These are phyloP conservation scores for Micronycteris hirsuta DNA, from an alignment of 2,113 vertebrate genomes.

Conservation along the genomic window DNA sequence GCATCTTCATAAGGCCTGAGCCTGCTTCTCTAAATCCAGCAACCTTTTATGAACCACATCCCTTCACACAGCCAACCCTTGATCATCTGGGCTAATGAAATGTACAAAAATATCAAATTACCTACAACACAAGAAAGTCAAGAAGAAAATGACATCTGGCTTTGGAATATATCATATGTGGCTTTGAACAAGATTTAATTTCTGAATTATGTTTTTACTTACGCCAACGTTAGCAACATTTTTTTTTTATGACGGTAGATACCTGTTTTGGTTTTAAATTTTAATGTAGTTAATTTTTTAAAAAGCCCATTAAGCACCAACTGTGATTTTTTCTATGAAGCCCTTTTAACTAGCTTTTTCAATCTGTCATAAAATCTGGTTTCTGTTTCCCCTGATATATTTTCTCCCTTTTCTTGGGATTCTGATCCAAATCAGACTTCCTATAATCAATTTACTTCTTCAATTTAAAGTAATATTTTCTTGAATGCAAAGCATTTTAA, in stretches of 20 bases:
- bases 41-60: not conserved
- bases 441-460: constrained; percentile 35
- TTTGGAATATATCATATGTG: constrained; percentile 14
- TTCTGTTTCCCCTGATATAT: constrained; percentile 40
- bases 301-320: constrained; percentile 20
- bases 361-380: constrained; percentile 40
- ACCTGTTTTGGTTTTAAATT: constrained; percentile 37
- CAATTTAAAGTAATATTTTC: constrained; percentile 19
- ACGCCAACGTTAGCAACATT: constrained; percentile 33
- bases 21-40: not conserved
- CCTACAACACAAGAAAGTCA: not conserved
- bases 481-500: constrained; percentile 12
- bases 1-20: not conserved
- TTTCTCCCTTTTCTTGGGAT: constrained; percentile 14
- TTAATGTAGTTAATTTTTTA: not conserved
- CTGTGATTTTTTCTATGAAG: not conserved
- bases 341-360: not conserved
- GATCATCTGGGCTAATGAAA: constrained; percentile 14
- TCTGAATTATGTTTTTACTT: constrained; percentile 46
- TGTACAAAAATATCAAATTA: constrained; percentile 23
- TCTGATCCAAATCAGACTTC: constrained; percentile 34
- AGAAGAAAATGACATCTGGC: not conserved
- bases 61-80: not conserved
- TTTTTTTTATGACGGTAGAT: constrained; percentile 15
- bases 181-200: constrained; percentile 9